phyloP scores from a whole-genome alignment of 2,888 invertebrate species.

The Melipona bicolor region DNA sequence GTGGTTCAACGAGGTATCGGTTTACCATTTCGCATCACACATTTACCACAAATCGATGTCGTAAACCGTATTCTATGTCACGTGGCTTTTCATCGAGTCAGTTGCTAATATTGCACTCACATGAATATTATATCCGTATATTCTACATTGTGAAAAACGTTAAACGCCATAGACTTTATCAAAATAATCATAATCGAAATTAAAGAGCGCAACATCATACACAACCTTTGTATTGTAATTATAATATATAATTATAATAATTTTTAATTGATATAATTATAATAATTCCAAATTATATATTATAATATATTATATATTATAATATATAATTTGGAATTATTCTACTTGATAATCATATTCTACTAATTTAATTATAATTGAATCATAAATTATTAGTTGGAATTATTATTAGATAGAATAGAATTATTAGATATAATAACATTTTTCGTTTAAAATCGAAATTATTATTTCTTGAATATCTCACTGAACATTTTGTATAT shows the following conservation, averaged over 20 bases:
- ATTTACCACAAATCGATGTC: not conserved
- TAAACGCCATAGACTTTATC: not conserved
- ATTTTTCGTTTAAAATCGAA: too few relatives aligned
- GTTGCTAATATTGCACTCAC: not conserved
- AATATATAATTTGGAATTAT: not conserved
- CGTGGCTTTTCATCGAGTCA: not conserved
- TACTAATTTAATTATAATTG: too few relatives aligned
- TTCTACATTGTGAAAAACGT: not conserved
- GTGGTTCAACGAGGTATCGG: not conserved
- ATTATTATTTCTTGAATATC: not conserved
- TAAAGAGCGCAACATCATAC: not conserved
- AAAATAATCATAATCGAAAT: not conserved
- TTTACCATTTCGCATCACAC: not conserved
- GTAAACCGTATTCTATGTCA: not conserved
- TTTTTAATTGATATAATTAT: too few relatives aligned
- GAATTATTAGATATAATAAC: too few relatives aligned
- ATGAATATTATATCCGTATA: not conserved
- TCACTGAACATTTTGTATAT: not conserved
- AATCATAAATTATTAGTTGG: too few relatives aligned
- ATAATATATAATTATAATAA: not conserved
- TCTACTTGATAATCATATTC: too few relatives aligned
- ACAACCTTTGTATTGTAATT: not conserved
- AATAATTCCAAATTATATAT: too few relatives aligned
- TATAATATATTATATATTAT: too few relatives aligned
- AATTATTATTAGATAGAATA: too few relatives aligned